phyloP scores from a whole-genome alignment of 2,888 invertebrate genomes.

The Margaritifera margaritifera region DNA sequence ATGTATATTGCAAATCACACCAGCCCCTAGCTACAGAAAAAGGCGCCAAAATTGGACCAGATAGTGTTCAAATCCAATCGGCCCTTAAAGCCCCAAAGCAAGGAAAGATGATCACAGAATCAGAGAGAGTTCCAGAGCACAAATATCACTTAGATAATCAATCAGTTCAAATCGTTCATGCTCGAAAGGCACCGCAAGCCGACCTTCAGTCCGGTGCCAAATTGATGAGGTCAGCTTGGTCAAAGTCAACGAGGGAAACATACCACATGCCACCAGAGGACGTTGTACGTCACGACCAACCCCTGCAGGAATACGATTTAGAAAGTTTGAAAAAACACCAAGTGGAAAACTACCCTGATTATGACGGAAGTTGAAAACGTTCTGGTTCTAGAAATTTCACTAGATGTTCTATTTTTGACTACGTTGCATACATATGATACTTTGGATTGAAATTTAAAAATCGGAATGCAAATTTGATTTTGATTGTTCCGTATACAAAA shows the following conservation, averaged over 20 bases:
- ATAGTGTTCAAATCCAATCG: slow-evolving; percentile 48
- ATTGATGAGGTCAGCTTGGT: slow-evolving; percentile 46
- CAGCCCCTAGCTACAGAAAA: slow-evolving; percentile 42
- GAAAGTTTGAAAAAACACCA: slow-evolving; percentile 33
- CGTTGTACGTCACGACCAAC: slow-evolving; percentile 44
- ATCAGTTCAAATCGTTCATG: slow-evolving; percentile 42
- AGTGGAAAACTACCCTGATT: slow-evolving; percentile 47
- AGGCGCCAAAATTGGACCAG: slow-evolving; percentile 43
- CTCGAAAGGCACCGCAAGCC: slow-evolving; percentile 42
- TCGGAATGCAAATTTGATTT: no score
- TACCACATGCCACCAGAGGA: slow-evolving; percentile 36
- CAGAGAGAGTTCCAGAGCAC: slow-evolving; percentile 45
- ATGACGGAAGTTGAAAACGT: slow-evolving; percentile 5
- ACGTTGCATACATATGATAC: no score
- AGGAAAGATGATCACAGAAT: slow-evolving; percentile 49
- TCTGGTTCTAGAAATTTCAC: no score
- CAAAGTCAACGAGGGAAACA: slow-evolving; percentile 42
- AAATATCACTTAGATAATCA: slow-evolving; percentile 38
- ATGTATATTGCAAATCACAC: slow-evolving; percentile 57
- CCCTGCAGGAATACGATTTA: slow-evolving; percentile 41
- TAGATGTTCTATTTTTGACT: no score
- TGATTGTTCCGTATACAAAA: no score
- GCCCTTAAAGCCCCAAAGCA: slow-evolving; percentile 50
- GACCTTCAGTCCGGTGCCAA: slow-evolving; percentile 51
- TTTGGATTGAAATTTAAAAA: no score